phyloP scores from a whole-genome alignment of 2,113 vertebrate species.

The Rhabdornis inornatus region DNA sequence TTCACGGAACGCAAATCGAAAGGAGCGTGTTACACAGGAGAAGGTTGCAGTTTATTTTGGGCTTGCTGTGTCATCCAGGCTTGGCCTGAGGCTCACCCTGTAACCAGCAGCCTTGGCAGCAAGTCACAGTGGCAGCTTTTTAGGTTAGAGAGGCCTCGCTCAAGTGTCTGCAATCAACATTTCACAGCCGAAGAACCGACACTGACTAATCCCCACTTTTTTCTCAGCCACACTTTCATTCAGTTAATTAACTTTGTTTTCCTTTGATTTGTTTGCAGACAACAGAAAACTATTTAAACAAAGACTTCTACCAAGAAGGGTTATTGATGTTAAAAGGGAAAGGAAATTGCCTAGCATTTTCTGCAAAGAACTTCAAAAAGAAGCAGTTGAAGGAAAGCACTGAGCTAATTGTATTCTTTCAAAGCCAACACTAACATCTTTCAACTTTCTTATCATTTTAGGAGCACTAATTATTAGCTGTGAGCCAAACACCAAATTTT shows the following conservation, averaged over 20 bases:
- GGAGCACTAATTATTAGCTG: constrained; percentile 8
- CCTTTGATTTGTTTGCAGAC: constrained; percentile 41
- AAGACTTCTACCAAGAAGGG: background rate
- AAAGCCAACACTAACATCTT: constrained; percentile 3
- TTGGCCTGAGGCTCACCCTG: background rate
- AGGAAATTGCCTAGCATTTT: constrained; percentile 33
- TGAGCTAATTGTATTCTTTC: constrained; percentile 4
- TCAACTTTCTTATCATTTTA: constrained; percentile 15
- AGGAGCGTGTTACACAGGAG: background rate
- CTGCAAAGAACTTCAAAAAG: constrained; percentile 18
- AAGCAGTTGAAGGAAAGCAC: background rate
- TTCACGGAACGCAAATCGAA: background rate
- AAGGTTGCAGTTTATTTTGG: constrained; percentile 38
- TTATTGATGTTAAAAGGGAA: constrained; percentile 31
- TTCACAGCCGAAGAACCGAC: background rate
- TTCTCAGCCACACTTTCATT: background rate
- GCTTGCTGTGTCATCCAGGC: constrained; percentile 4
- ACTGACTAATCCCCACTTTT: background rate
- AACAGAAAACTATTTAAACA: constrained; percentile 18
- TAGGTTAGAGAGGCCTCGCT: background rate
- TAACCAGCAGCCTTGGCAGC: background rate
- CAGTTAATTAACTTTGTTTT: constrained; percentile 46
- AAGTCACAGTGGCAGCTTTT: background rate
- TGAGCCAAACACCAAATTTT: background rate
- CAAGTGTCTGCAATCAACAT: background rate